Base-by-base conservation (phyloP, 1,140 invertebrate genomes). In the Steinernema khuongi region DNA sequence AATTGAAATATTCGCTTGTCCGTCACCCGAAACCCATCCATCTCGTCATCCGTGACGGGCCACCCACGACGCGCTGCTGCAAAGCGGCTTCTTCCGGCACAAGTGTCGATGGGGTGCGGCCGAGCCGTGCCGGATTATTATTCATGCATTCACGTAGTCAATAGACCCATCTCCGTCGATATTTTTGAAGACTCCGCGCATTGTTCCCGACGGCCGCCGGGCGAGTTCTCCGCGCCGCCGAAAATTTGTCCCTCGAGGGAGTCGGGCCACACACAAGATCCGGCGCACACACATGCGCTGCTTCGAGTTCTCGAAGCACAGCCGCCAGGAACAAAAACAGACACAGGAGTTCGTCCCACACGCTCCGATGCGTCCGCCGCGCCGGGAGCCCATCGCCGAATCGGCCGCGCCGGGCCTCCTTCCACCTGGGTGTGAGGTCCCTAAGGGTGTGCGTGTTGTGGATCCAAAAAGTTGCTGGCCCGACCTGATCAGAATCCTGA, bases 241-340 rank as follows among this genome's bases (percentile, higher is more conserved):
- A 60, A 60, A 60, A 60, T 60, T 60, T 60, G 11, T 60, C 50
- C 50, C 50, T 60, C 50, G 50, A 60, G 50, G 50, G 11, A 26
- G 50, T 4, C 14, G 50, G 50, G 50, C 50, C 50, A 60, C 50
- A 60, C 7, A n/a, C n/a, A n/a, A n/a, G n/a, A n/a, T n/a, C n/a
- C n/a, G n/a, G 7, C 7, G 50, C 50, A 41, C 36, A 41, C 7
- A 7, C 7, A 41, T 41, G 36, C 36, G n/a, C n/a, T n/a, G 7
- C 36, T 41, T 11, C 36, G n/a, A 41, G n/a, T 41, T 7, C 7
- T 11, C 36, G n/a, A n/a, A 41, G 36, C 7, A 41, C 36, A n/a
- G 36, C 7, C 36, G 36, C 7, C 7, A 7, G 36, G 36, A 41
- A 7, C 7, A 41, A 41, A 41, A 41, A 41, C 36, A 41, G 36